phyloP scores from a whole-genome alignment of 2,797 vertebrate species.

The Smutsia gigantea region DNA sequence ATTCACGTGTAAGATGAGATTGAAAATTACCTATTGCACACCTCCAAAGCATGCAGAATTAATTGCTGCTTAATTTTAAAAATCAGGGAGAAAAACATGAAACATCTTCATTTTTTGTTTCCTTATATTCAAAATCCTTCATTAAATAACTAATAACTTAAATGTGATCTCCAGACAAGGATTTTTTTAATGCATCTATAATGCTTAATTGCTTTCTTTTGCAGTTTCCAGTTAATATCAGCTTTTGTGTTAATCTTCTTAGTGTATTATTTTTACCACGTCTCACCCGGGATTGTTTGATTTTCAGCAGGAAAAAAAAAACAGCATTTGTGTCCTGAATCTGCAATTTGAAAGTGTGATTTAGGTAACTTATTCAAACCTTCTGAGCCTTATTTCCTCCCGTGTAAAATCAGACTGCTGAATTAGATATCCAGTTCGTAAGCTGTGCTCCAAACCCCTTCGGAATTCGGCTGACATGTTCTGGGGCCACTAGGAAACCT shows the following conservation, averaged over 20 bases:
- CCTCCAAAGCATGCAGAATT: not conserved
- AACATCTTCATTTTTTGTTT: not conserved
- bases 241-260: not conserved
- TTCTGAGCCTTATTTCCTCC: not conserved
- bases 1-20: not conserved
- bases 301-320: not conserved
- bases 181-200: not conserved
- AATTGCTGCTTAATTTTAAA: not conserved
- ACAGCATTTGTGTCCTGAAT: not conserved
- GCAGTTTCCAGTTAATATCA: not conserved
- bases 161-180: not conserved
- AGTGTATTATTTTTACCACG: not conserved
- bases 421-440: not conserved
- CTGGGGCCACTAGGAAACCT: fast-evolving
- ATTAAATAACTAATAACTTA: not conserved
- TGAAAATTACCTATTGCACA: not conserved
- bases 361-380: not conserved
- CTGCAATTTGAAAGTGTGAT: not conserved
- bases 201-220: not conserved
- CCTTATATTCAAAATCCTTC: not conserved
- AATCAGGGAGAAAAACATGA: not conserved
- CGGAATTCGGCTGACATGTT: not conserved
- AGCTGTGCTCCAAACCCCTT: not conserved
- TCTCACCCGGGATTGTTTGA: not conserved
- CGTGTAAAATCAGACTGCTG: not conserved